Evolutionary conservation across 2,797 vertebrate species (phyloP).

Genomic region (Myotis myotis): DNA sequence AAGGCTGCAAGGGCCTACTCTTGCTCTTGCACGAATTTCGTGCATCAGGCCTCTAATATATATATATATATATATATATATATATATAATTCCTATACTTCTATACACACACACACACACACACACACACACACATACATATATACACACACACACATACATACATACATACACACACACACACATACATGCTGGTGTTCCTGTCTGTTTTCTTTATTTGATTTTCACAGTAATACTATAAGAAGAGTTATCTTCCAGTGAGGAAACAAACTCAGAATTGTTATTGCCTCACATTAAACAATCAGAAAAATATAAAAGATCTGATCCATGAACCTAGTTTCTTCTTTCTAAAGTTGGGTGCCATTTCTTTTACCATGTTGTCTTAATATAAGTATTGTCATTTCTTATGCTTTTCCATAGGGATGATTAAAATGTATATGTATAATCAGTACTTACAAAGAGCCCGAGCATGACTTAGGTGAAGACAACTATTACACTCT

Average conservation of each 20-base stretch:
- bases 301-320: background rate
- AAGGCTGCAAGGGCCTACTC: too few species aligned
- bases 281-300: background rate
- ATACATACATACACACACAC: too few species aligned
- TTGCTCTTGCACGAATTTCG: too few species aligned
- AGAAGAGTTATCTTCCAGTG: background rate
- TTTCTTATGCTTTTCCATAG: slow-evolving; percentile 6
- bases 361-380: background rate
- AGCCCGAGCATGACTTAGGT: background rate
- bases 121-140: too few species aligned
- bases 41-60: too few species aligned
- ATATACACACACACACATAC: too few species aligned
- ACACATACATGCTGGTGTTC: background rate
- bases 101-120: too few species aligned
- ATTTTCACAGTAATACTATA: background rate
- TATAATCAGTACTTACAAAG: background rate
- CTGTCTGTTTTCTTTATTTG: slow-evolving; percentile 32
- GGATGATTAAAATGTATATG: background rate
- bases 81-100: too few species aligned
- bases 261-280: background rate
- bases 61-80: too few species aligned
- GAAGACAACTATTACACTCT: slow-evolving; percentile 12
- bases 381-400: background rate
- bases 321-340: background rate
- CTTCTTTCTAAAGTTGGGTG: background rate